Evolutionary conservation across 1,140 invertebrate genomes (phyloP), one percentile per base, ranked within the genome.

Genomic region (Drosophila ercepeae): DNA sequence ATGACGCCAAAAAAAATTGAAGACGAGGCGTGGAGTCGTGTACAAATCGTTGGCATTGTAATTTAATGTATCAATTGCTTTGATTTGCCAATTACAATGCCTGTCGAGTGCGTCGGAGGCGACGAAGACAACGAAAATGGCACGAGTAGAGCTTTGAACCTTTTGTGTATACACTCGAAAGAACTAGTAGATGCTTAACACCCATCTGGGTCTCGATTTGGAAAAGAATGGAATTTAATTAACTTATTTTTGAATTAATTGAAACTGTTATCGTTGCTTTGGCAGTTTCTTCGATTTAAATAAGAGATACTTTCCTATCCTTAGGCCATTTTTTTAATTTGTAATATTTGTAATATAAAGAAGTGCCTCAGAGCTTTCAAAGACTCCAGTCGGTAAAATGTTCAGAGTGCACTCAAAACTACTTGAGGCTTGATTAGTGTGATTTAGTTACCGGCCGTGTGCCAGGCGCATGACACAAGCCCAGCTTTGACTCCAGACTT

Each of bases 41-140:
- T 82, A 89, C 82, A 88, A 88, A 88, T 88, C 82, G 77, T 89
- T 81, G 84, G 82, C 77, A 88, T 88, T 88, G 82, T 88, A 88
- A 88, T 88, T 89, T 88, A 88, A 88, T 88, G 82, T 88, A 88
- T 88, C 82, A 88, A 88, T 88, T 88, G 82, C 83, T 88, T 88
- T 88, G 82, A 89, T 88, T 88, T 88, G 82, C 83, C 82, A 88
- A 88, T 88, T 88, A 88, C 74, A 63, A 60, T 77, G 82, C 78
- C 79, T 18, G 29, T 41, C 48, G 54, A 34, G 46, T 61, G 72
- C 61, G 72, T 88, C 67, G 81, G 76, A 75, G 77, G 81, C 82
- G 81, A 77, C 76, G 82, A 52, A 67, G 63, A 44, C 60, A 32
- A n/a, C 71, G 70, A 58, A 65, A 75, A 21, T 67, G 82, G 82